These are phyloP conservation scores for Dynastes tityus DNA, from an alignment of 2,888 invertebrate species.

Conservation along the genomic window DNA sequence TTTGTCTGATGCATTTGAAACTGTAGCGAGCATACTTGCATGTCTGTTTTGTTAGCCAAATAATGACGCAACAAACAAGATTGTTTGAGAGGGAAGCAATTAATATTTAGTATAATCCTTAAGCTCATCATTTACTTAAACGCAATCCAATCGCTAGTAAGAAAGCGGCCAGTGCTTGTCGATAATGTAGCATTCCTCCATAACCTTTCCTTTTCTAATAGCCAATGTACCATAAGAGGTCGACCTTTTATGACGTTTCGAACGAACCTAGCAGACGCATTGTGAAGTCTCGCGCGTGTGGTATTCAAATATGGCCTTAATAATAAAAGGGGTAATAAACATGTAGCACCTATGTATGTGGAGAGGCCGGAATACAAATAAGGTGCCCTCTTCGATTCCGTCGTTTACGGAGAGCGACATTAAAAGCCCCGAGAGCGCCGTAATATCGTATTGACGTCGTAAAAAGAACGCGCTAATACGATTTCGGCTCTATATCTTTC, in stretches of 20 bases:
- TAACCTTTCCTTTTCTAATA: neutral
- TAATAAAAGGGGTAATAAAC: conserved; percentile 16
- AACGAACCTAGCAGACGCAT: neutral
- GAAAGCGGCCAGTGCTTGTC: too few relatives aligned
- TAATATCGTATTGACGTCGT: conserved; percentile 3
- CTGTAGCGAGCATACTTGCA: too few relatives aligned
- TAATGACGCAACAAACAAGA: too few relatives aligned
- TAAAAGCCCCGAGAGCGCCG: neutral
- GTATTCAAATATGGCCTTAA: conserved; percentile 12
- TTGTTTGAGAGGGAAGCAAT: too few relatives aligned
- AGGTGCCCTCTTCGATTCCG: conserved; percentile 2
- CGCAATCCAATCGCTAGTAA: too few relatives aligned
- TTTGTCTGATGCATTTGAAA: too few relatives aligned
- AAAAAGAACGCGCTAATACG: conserved; percentile 16
- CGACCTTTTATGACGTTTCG: conserved; percentile 5
- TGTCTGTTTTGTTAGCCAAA: too few relatives aligned
- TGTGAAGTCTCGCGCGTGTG: conserved; percentile 1
- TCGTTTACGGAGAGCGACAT: neutral
- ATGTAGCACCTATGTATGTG: neutral
- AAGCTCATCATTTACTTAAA: too few relatives aligned
- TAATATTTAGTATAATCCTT: too few relatives aligned
- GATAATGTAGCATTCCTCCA: neutral
- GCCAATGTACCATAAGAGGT: conserved; percentile 1
- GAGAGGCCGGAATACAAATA: conserved; percentile 9
- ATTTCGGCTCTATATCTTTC: conserved; percentile 22